These are phyloP conservation scores for Cantharis rufa DNA, from an alignment of 2,888 invertebrate species.

Conservation along the genomic window DNA sequence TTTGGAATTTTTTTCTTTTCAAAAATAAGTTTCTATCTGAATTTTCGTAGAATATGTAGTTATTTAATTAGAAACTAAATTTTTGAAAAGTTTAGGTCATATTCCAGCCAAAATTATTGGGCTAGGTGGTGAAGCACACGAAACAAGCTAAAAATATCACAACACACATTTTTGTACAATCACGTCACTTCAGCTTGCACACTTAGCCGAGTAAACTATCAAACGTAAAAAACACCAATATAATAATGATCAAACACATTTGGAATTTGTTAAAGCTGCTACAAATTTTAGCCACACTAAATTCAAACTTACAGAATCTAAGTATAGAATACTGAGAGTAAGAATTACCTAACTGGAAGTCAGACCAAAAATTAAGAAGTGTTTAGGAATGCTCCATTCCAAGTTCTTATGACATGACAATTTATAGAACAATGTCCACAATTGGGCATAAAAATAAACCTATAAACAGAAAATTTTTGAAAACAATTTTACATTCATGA, in stretches of 20 bases:
- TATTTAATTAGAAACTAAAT: background rate
- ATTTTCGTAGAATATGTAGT: too few species aligned
- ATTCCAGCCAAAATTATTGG: background rate
- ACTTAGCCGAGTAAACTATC: background rate
- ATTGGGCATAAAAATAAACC: background rate
- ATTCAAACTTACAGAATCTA: background rate
- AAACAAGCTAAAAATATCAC: background rate
- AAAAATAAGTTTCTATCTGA: background rate
- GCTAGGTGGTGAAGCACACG: background rate
- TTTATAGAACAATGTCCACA: background rate
- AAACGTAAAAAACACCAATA: background rate
- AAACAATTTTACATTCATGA: background rate
- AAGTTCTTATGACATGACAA: background rate
- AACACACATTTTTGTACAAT: background rate
- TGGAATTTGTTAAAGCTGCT: background rate
- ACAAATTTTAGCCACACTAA: background rate
- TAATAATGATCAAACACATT: background rate
- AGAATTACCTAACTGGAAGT: background rate
- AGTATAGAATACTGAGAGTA: background rate
- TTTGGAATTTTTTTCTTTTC: background rate
- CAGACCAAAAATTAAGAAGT: background rate
- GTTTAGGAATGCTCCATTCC: background rate
- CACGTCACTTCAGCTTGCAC: background rate
- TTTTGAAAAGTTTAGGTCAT: background rate
- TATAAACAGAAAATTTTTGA: background rate